Base-by-base conservation (phyloP, 2,113 vertebrate species). In the Pitta sordida region DNA sequence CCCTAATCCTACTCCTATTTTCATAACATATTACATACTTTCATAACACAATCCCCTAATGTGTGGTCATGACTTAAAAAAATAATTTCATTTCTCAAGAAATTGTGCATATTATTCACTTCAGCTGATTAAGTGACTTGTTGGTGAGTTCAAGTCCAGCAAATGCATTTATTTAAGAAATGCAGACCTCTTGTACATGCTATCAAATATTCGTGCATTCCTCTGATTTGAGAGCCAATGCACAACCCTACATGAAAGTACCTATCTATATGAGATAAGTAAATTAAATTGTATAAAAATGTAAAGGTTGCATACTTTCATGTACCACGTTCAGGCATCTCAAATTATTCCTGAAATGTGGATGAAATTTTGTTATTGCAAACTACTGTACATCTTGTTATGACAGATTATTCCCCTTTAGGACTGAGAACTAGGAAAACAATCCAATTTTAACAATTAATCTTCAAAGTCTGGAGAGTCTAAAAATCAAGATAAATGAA, bases 21-120 rank as follows among this genome's bases (percentile, higher is more conserved):
- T 76, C 15, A 24, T 60, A 60, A 60, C 17, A 39, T 27, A 41
- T n/a, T n/a, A n/a, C n/a, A n/a, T 76, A 51, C 9, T 46, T 75
- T 76, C 15, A 24, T 60, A 60, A 60, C 17, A 39, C 19, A 41
- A 90, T 8, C 7, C 53, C 3, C 14, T 51, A 55, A 46, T 44
- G 59, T 62, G 7, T 0, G 0, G 8, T n/a, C n/a, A 4, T 83
- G 24, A 68, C 36, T 36, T 5, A 63, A 10, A 65, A 32, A 1
- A 0, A 41, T 5, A 4, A 77, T 23, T 83, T 65, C 1, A 64
- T 86, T 58, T 86, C 15, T 81, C 22, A 77, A 48, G 5, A 64
- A 55, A 63, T 4, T 59, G 5, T 63, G 7, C 22, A 15, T 18
- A 36, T 21, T 74, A 69, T 22, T 62, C 11, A 63, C 24, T 90